These are phyloP conservation scores for Blera fallax DNA, from an alignment of 2,888 invertebrate genomes.

Conservation along the genomic window DNA sequence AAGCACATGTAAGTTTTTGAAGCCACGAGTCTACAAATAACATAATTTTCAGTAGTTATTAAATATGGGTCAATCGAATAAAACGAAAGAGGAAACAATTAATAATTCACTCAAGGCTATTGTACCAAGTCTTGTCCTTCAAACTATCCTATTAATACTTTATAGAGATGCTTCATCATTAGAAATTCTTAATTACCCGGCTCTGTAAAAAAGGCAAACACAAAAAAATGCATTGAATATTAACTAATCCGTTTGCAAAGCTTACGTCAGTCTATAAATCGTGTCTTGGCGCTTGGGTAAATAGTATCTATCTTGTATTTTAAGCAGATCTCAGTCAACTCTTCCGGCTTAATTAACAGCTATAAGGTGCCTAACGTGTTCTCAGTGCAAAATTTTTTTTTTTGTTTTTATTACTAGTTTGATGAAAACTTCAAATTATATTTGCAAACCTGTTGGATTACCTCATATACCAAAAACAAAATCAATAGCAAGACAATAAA, in stretches of 20 bases:
- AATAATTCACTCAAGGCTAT: too few species aligned
- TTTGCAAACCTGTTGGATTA: constrained; percentile 43
- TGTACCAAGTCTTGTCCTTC: not conserved
- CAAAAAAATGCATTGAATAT: constrained; percentile 34
- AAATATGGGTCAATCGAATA: too few species aligned
- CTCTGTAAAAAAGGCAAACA: not conserved
- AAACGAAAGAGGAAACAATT: too few species aligned
- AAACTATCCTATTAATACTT: not conserved
- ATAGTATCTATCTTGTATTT: not conserved
- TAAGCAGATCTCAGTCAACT: not conserved
- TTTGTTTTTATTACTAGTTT: not conserved
- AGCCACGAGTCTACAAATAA: too few species aligned
- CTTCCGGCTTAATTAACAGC: constrained; percentile 38
- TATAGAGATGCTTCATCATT: not conserved
- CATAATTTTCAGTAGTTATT: too few species aligned
- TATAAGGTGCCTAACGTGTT: not conserved
- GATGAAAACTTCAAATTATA: not conserved
- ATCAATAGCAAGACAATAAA: not conserved
- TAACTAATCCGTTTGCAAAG: constrained; percentile 1
- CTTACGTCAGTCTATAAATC: constrained; percentile 1
- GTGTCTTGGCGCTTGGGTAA: not conserved
- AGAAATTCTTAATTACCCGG: not conserved
- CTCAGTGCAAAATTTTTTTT: not conserved
- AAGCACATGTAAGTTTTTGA: too few species aligned
- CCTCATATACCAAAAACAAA: constrained; percentile 16